Conservation (phyloP, 2,888 invertebrate genomes). For the Lysandra bellargus region DNA sequence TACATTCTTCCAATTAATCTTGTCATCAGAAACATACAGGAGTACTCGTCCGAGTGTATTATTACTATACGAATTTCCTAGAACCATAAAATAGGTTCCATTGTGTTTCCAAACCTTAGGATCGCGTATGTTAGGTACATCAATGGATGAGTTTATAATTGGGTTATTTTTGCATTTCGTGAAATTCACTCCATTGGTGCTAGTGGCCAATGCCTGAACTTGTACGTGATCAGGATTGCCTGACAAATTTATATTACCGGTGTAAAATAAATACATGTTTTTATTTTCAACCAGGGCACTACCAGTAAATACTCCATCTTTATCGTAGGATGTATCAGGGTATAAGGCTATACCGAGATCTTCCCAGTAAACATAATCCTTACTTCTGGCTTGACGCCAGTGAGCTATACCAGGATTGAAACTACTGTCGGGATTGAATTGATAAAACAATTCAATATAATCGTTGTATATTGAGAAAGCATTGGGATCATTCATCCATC, state of each 20-base stretch:
- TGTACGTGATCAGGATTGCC: slow-evolving; percentile 43
- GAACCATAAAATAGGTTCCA: slow-evolving; percentile 46
- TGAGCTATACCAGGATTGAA: slow-evolving; percentile 45
- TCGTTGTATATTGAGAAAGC: slow-evolving; percentile 64
- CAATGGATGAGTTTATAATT: slow-evolving; percentile 41
- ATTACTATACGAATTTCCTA: slow-evolving; percentile 55
- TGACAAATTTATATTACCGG: slow-evolving; percentile 43
- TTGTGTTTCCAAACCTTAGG: slow-evolving; percentile 51
- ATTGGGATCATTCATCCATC: slow-evolving; percentile 81
- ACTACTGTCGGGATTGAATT: slow-evolving; percentile 57
- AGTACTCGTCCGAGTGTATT: slow-evolving; percentile 53
- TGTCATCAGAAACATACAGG: slow-evolving; percentile 58
- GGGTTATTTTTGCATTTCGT: slow-evolving; percentile 45
- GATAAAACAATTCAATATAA: slow-evolving; percentile 73
- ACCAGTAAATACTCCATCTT: slow-evolving; percentile 49
- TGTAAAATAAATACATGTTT: slow-evolving; percentile 46
- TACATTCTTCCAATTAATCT: slow-evolving; percentile 51
- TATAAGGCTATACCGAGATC: slow-evolving; percentile 52
- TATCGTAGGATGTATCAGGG: slow-evolving; percentile 48
- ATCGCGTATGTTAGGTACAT: slow-evolving; percentile 48
- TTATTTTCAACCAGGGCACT: slow-evolving; percentile 48
- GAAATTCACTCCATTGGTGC: slow-evolving; percentile 45
- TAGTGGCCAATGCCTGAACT: slow-evolving; percentile 41
- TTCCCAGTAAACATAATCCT: slow-evolving; percentile 55
- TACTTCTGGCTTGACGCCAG: slow-evolving; percentile 59